Percentiles rank a stretch among this genome's conserved stretches.
Evolutionary conservation across 2,797 vertebrate species (phyloP).

Genomic region (Parotocinclus haroldoi): DNA sequence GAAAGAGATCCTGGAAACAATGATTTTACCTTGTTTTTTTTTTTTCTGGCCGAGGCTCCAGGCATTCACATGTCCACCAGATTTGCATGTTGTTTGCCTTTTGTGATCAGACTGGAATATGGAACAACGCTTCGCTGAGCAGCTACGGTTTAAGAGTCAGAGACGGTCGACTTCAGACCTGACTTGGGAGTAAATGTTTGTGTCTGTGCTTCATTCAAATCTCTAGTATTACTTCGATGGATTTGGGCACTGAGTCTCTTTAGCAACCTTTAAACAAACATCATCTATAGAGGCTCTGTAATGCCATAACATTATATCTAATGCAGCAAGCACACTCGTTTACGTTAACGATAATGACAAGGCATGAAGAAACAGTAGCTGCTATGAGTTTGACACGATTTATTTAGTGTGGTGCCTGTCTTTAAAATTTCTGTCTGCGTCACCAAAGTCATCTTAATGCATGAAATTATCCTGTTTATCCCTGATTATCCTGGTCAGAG

Average conservation of each 20-base stretch:
- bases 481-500: too few relatives aligned
- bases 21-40: conserved; percentile 7
- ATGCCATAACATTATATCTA: too few relatives aligned
- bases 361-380: too few relatives aligned
- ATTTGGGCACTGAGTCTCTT: background rate
- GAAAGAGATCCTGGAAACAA: conserved; percentile 8
- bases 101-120: conserved; percentile 28
- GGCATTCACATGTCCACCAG: conserved; percentile 6
- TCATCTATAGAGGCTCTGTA: too few relatives aligned
- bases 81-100: conserved; percentile 50
- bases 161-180: conserved; percentile 31
- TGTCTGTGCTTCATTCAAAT: conserved; percentile 1
- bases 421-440: too few relatives aligned
- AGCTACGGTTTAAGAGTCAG: conserved; percentile 38
- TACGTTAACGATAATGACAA: too few relatives aligned
- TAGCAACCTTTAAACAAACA: too few relatives aligned
- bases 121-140: conserved; percentile 36
- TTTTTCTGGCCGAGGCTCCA: conserved; percentile 11
- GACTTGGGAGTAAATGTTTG: conserved; percentile 33
- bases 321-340: too few relatives aligned
- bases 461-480: too few relatives aligned
- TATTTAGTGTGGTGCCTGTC: too few relatives aligned
- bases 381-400: too few relatives aligned
- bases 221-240: background rate
- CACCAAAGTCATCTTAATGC: too few relatives aligned